phyloP scores from a whole-genome alignment of 2,888 invertebrate species.

The Chloromyia formosa region DNA sequence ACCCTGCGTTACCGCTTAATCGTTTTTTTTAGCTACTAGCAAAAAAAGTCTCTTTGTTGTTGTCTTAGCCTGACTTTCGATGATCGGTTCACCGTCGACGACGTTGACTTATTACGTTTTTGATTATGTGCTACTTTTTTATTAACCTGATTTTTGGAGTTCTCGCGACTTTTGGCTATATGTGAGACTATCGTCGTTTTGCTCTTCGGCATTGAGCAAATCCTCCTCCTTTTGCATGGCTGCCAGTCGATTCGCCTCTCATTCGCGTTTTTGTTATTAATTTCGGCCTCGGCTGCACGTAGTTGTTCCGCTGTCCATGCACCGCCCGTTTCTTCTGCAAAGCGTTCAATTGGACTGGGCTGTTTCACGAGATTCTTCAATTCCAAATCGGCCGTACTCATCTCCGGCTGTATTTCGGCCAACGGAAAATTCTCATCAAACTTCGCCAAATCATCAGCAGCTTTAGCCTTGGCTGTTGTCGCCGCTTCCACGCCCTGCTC shows the following conservation, averaged over 20 bases:
- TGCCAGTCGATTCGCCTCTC: constrained; percentile 85
- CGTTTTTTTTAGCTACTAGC: not conserved
- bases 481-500: constrained; percentile 94
- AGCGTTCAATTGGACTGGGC: constrained; percentile 92
- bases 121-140: constrained; percentile 55
- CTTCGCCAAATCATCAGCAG: constrained; percentile 88
- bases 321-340: constrained; percentile 84
- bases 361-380: constrained; percentile 78
- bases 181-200: constrained; percentile 74
- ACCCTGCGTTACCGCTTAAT: not conserved
- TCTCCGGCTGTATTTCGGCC: constrained; percentile 68
- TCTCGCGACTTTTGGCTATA: constrained; percentile 81
- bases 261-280: constrained; percentile 84
- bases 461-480: constrained; percentile 87
- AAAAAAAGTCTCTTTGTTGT: no score
- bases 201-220: constrained; percentile 67
- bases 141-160: constrained; percentile 87
- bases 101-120: constrained; percentile 33
- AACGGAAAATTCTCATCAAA: constrained; percentile 95
- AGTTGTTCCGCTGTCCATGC: constrained; percentile 86
- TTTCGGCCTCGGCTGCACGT: constrained; percentile 87
- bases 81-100: not conserved
- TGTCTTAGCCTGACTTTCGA: no score
- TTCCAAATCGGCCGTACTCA: constrained; percentile 78
- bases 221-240: constrained; percentile 75